These are phyloP conservation scores for Hydractinia symbiolongicarpus DNA, from an alignment of 30 jellyfish, hydroid and myxozoan species.

Conservation along the genomic window DNA sequence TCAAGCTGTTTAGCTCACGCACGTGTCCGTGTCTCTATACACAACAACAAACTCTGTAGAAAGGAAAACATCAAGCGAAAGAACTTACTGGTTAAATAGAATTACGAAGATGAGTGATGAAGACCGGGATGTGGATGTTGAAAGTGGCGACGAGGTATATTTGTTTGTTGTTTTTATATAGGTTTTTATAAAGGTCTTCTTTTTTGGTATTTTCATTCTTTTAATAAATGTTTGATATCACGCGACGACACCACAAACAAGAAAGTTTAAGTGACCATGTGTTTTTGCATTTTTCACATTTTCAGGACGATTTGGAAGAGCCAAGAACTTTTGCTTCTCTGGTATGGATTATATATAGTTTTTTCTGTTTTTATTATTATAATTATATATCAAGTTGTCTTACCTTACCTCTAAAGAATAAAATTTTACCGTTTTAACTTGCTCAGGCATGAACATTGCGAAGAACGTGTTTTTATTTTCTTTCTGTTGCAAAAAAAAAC, in stretches of 20 bases:
- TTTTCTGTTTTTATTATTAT: neutral
- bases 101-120: constrained; percentile 81
- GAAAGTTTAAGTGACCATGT: constrained; percentile 28
- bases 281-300: constrained; percentile 47
- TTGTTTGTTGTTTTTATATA: neutral
- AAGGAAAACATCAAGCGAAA: neutral
- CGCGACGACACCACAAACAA: neutral
- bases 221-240: neutral
- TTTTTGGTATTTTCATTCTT: neutral
- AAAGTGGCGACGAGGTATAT: constrained; percentile 89
- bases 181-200: neutral
- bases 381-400: neutral
- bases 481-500: no score
- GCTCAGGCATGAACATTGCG: no score
- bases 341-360: constrained; percentile 42
- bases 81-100: neutral
- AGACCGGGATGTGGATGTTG: constrained; percentile 92
- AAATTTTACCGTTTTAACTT: neutral
- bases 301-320: constrained; percentile 64
- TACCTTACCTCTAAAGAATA: neutral
- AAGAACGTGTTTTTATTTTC: no score
- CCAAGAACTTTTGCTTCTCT: constrained; percentile 53
- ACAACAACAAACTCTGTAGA: constrained; percentile 13
- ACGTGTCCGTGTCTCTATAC: constrained; percentile 30
- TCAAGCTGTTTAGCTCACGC: constrained; percentile 29